Conservation (phyloP, 2,113 vertebrate genomes). For the Tympanuchus pallidicinctus region DNA sequence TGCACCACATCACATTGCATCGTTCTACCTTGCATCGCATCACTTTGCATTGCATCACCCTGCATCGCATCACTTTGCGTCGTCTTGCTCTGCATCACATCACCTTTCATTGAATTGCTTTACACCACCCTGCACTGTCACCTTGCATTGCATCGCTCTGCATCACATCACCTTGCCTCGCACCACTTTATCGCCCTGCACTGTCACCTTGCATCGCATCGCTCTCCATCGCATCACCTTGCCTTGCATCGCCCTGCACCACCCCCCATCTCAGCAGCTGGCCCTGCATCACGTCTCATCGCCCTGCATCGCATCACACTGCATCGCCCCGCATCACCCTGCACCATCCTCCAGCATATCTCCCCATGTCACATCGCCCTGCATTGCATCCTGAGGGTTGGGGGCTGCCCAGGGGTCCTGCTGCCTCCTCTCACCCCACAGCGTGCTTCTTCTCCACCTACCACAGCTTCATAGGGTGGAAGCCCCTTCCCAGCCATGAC, state of each 20-base stretch:
- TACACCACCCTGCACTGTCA: not conserved
- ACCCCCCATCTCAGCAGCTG: accelerated
- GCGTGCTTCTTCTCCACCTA: not conserved
- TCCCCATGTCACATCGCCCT: accelerated
- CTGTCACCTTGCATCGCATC: accelerated
- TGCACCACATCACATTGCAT: accelerated
- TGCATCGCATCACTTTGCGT: not conserved
- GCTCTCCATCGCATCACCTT: not conserved
- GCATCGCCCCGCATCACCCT: accelerated
- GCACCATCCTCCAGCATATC: accelerated
- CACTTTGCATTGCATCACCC: accelerated
- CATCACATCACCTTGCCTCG: not conserved
- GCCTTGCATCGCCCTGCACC: not conserved
- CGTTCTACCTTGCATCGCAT: accelerated
- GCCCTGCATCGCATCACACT: accelerated
- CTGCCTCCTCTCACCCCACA: not conserved
- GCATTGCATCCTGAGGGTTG: accelerated
- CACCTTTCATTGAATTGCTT: no score
- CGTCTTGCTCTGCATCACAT: no score
- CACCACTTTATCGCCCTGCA: no score
- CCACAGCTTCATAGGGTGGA: not conserved
- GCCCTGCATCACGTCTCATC: not conserved
- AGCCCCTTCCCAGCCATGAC: not conserved
- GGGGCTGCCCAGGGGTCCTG: not conserved
- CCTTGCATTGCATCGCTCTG: not conserved